A percentile compares a stretch with the other conserved stretches of the same genome.
Evolutionary conservation across 2,113 vertebrate species (phyloP).

Genomic region (Nyctereutes procyonoides): DNA sequence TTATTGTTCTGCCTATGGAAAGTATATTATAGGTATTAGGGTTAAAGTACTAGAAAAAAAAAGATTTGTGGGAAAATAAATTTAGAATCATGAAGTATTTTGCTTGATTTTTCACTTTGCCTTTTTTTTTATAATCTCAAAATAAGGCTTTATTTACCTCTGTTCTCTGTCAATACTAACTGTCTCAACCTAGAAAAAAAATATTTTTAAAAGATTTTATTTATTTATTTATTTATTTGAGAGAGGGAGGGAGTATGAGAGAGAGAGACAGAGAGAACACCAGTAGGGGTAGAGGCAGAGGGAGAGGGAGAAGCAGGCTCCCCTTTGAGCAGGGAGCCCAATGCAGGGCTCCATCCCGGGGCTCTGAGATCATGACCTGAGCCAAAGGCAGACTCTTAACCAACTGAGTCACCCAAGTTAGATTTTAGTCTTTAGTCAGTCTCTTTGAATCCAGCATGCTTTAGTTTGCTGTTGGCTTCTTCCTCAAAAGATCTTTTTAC

Average conservation of each 20-base stretch:
- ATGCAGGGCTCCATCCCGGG: background rate
- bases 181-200: slow-evolving; percentile 21
- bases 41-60: background rate
- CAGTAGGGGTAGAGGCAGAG: background rate
- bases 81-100: background rate
- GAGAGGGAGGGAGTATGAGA: background rate
- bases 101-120: background rate
- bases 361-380: background rate
- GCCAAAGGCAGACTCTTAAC: background rate
- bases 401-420: background rate
- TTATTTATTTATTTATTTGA: background rate
- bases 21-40: background rate
- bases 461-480: slow-evolving; percentile 11
- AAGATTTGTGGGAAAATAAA: background rate
- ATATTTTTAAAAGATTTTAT: background rate
- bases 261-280: background rate
- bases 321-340: background rate
- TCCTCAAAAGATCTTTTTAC: background rate
- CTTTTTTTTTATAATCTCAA: background rate
- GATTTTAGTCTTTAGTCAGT: slow-evolving; percentile 10
- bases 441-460: background rate
- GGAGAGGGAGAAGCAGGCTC: background rate
- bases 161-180: background rate
- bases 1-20: background rate
- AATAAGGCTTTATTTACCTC: background rate